Percentiles rank a stretch among this genome's conserved stretches.
Conservation (phyloP, 2,113 vertebrate species). For the Gobio gobio region DNA sequence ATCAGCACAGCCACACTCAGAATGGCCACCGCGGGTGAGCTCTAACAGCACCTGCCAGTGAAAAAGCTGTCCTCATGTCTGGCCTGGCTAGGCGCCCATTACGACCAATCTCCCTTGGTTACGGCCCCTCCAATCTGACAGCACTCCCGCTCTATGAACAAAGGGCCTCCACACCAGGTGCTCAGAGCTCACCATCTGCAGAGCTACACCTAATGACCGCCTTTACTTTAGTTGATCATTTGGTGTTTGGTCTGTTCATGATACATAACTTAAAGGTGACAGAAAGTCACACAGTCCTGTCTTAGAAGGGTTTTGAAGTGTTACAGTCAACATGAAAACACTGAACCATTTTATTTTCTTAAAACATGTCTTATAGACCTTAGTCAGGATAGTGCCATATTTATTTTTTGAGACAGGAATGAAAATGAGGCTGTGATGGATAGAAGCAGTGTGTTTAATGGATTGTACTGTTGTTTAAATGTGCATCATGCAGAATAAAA, state of each 20-base stretch:
- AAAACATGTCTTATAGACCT: neutral
- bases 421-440: neutral
- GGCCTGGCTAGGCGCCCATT: conserved; percentile 48
- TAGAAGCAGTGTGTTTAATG: neutral
- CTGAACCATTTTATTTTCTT: neutral
- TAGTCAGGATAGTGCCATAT: neutral
- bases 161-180: conserved; percentile 25
- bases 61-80: conserved; percentile 38
- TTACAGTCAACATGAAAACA: neutral
- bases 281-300: neutral
- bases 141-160: conserved; percentile 37
- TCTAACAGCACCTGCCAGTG: conserved; percentile 32
- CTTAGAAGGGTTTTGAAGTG: neutral
- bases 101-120: conserved; percentile 37
- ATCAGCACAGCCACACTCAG: conserved; percentile 23
- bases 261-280: conserved; percentile 5
- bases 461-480: neutral
- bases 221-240: conserved; percentile 29
- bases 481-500: too few relatives aligned
- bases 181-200: conserved; percentile 31
- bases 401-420: neutral
- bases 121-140: conserved; percentile 36
- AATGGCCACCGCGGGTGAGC: conserved; percentile 5
- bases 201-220: conserved; percentile 6
- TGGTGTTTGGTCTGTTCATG: conserved; percentile 20